Conservation (phyloP, 1,140 invertebrate species). For the Physella acuta region DNA sequence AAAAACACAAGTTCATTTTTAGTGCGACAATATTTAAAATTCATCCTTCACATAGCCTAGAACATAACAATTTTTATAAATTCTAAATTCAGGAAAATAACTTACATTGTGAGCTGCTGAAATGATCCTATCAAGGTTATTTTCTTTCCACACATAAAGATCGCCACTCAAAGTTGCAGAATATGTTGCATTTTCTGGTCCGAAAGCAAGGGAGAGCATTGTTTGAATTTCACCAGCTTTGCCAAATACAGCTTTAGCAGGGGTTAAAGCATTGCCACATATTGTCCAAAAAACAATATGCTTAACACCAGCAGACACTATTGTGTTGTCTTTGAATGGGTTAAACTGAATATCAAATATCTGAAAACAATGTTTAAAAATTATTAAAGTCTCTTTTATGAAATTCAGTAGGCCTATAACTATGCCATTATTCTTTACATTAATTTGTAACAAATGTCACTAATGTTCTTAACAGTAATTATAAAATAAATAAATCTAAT, state of each 20-base stretch:
- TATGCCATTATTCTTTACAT: too few relatives aligned
- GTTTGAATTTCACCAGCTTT: slow-evolving; percentile 60
- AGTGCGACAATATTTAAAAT: too few relatives aligned
- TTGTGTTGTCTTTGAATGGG: slow-evolving; percentile 46
- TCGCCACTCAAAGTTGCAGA: slow-evolving; percentile 58
- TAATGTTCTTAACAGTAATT: too few relatives aligned
- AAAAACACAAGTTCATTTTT: neutral
- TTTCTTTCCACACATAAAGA: slow-evolving; percentile 58
- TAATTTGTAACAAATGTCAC: too few relatives aligned
- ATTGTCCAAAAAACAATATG: slow-evolving; percentile 61
- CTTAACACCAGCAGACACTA: slow-evolving; percentile 61
- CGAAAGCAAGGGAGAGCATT: slow-evolving; percentile 55
- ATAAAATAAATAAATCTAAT: neutral
- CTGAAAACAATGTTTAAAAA: slow-evolving; percentile 32
- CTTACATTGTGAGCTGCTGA: slow-evolving; percentile 54
- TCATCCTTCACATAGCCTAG: too few relatives aligned
- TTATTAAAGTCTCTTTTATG: neutral
- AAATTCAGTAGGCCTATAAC: too few relatives aligned
- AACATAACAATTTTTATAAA: too few relatives aligned
- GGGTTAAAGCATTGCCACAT: slow-evolving; percentile 58
- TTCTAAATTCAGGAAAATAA: slow-evolving; percentile 11
- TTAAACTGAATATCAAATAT: slow-evolving; percentile 60
- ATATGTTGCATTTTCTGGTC: slow-evolving; percentile 49
- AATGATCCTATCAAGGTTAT: slow-evolving; percentile 48
- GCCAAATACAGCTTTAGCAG: slow-evolving; percentile 59